phyloP scores from a whole-genome alignment of 2,888 invertebrate genomes.

The Sinohyriopsis cumingii region DNA sequence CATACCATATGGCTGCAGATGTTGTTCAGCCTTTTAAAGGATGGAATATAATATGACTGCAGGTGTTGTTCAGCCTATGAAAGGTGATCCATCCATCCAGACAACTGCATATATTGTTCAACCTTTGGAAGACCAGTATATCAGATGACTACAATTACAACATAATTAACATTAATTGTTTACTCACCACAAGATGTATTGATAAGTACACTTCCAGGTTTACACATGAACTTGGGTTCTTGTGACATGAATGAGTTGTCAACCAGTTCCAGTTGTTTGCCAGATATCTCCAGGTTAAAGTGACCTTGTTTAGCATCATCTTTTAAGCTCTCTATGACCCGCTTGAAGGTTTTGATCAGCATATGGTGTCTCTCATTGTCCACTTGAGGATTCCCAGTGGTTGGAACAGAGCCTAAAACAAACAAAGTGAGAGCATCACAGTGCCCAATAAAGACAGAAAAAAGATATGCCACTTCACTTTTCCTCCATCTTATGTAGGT shows the following conservation, averaged over 20 bases:
- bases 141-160: neutral
- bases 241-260: slow-evolving; percentile 54
- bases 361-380: slow-evolving; percentile 26
- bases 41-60: too few species aligned
- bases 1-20: too few species aligned
- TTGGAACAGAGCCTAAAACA: slow-evolving; percentile 13
- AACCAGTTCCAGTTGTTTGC: slow-evolving; percentile 54
- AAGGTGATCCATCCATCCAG: too few species aligned
- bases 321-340: slow-evolving; percentile 55
- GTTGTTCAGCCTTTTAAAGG: too few species aligned
- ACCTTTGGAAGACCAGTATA: too few species aligned
- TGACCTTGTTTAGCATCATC: slow-evolving; percentile 66
- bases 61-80: too few species aligned
- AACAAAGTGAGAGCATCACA: neutral
- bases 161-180: neutral
- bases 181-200: slow-evolving; percentile 77
- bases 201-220: slow-evolving; percentile 75
- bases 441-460: neutral
- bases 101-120: too few species aligned
- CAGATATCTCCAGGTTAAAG: slow-evolving; percentile 62
- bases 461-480: neutral
- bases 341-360: slow-evolving; percentile 44
- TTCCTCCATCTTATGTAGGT: neutral
- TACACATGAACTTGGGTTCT: slow-evolving; percentile 72
- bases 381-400: slow-evolving; percentile 16